Percentiles rank a stretch among this genome's conserved stretches.
Evolutionary conservation across 2,888 invertebrate species (phyloP).

Genomic region (Endomychus coccineus): DNA sequence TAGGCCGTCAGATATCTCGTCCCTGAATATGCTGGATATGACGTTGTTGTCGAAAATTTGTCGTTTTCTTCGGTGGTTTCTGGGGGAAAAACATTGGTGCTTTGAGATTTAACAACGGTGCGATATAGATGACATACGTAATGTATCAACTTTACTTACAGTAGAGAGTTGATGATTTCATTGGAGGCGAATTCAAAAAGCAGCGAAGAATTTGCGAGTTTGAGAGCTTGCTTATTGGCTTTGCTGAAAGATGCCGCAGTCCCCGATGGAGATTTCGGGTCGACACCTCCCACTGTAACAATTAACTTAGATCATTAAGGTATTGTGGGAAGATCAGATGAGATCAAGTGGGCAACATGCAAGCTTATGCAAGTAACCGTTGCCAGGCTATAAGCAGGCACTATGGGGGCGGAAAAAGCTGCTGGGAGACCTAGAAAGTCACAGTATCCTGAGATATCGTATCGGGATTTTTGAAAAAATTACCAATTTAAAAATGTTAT

Average conservation of each 20-base stretch:
- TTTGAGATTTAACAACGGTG: slow-evolving; percentile 39
- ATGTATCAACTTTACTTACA: slow-evolving; percentile 27
- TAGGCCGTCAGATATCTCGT: slow-evolving; percentile 67
- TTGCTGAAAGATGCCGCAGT: slow-evolving; percentile 87
- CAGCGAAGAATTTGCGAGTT: slow-evolving; percentile 77
- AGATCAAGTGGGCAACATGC: too few relatives aligned
- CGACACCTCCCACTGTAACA: slow-evolving; percentile 69
- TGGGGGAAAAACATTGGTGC: slow-evolving; percentile 46
- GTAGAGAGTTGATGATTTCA: slow-evolving; percentile 66
- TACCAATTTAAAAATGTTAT: too few relatives aligned
- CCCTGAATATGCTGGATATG: slow-evolving; percentile 49
- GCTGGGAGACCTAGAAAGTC: too few relatives aligned
- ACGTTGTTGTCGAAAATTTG: slow-evolving; percentile 64
- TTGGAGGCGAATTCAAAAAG: slow-evolving; percentile 82
- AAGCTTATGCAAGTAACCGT: too few relatives aligned
- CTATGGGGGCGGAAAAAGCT: too few relatives aligned
- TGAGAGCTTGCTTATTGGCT: slow-evolving; percentile 75
- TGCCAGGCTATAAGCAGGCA: too few relatives aligned
- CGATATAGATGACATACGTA: too few relatives aligned
- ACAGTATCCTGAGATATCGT: too few relatives aligned
- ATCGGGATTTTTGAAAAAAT: too few relatives aligned
- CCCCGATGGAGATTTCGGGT: slow-evolving; percentile 79
- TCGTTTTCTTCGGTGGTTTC: slow-evolving; percentile 57
- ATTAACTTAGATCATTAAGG: too few relatives aligned
- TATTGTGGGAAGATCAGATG: too few relatives aligned